Evolutionary conservation across 2,797 vertebrate genomes (phyloP), one percentile per base, ranked within the genome.

Genomic region (Aldrovandia affinis): DNA sequence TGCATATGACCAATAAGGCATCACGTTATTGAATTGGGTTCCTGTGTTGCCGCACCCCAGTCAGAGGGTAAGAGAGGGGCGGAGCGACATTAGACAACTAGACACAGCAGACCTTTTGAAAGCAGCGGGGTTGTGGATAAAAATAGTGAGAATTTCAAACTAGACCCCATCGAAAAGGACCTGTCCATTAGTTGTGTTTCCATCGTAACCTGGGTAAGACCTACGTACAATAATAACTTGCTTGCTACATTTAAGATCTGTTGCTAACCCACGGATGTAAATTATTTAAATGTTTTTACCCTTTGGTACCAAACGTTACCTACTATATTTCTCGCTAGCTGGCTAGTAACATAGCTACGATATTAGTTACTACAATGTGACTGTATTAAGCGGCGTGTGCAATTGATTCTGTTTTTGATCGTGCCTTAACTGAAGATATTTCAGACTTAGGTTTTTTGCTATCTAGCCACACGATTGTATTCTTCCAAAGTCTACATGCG

Each of bases 1-100:
- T 0, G 7, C 70, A 52, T 8, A 6, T 70, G 22, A 4, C 92
- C 92, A 94, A 93, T 94, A n/a, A 85, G 0, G 8, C 82, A 33
- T 14, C 57, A 0, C 9, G 14, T 79, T 81, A 85, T 89, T 84
- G 44, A 36, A 47, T 65, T 50, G 28, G 42, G 14, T 18, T 30
- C 39, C 39, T 18, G 2, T 65, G 39, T 91, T 90, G 90, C 94
- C 93, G 93, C 93, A 94, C 93, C 93, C 88, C 83, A 88, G 63
- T 82, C 52, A 86, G 86, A 85, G 88, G 90, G 90, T 85, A 92
- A 89, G 42, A 81, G 88, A 83, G 78, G 91, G 93, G 93, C 91
- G 93, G 93, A 90, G 93, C 88, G 7, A 83, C 81, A 65, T 30
- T 30, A 87, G 81, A 42, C 73, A 78, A 90, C 65, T 12, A 87